Evolutionary conservation across 2,113 vertebrate genomes (phyloP).

Genomic region (Ictalurus furcatus): DNA sequence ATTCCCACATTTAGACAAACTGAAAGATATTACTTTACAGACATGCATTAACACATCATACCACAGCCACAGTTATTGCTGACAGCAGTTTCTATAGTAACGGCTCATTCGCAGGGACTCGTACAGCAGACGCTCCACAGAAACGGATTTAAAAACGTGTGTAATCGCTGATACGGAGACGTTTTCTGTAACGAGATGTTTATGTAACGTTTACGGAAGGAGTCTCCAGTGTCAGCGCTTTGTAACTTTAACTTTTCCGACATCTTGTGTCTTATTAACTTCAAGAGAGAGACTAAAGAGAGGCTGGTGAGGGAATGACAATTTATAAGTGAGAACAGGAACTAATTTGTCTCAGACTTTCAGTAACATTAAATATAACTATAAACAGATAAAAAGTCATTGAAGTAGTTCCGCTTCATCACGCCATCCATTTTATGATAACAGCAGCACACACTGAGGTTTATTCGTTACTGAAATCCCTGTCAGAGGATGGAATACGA

Average conservation of each 20-base stretch:
- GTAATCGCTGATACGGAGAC: background rate
- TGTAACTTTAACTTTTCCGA: background rate
- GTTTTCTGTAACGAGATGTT: background rate
- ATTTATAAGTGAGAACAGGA: background rate
- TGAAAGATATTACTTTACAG: background rate
- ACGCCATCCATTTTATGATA: background rate
- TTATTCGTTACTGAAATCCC: background rate
- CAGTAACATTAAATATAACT: background rate
- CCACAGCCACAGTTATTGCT: background rate
- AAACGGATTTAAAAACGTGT: background rate
- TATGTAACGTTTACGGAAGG: background rate
- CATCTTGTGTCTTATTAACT: background rate
- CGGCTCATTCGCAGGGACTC: background rate
- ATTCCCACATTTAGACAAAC: background rate
- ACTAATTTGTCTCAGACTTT: background rate
- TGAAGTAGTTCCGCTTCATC: background rate
- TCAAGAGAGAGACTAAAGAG: too few species aligned
- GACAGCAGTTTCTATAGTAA: background rate
- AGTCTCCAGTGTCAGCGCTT: background rate
- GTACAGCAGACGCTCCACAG: too few species aligned
- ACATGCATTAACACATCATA: background rate
- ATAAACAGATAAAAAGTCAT: background rate
- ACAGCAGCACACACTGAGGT: background rate
- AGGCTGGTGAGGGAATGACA: background rate
- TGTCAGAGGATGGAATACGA: background rate